Base-by-base conservation (phyloP, 2,888 invertebrate genomes). In the Morinoia aosen region DNA sequence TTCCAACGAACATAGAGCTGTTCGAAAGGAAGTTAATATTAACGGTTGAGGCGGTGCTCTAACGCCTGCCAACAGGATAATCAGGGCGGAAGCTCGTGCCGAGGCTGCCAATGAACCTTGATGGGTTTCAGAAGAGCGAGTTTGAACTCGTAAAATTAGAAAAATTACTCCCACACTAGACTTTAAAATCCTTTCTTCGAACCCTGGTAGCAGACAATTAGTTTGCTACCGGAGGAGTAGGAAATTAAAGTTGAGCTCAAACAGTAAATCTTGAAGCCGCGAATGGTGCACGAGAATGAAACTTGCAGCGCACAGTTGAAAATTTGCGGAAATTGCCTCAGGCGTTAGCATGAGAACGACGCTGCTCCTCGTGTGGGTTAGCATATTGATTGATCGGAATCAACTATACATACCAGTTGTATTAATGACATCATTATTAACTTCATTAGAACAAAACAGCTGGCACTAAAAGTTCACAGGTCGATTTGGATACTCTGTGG, bases 101-200 rank as follows among this genome's bases (percentile, higher is more conserved):
- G 33, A 76, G 76, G 76, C 76, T 76, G 76, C 33, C 76, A 33
- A 76, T 76, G 76, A 76, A 76, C 76, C 76, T 76, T 76, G 76
- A 76, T 76, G 25, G 76, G 76, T 76, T 76, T 76, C 76, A 76
- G 76, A 76, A 76, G 76, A 76, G 19, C 76, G 76, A 76, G 76
- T 76, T 76, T 3, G 76, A 76, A 76, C 76, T 76, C 76, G 76
- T 76, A 76, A 76, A 76, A 76, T 76, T 76, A 8, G 76, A 76
- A 76, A 76, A 76, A 76, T 76, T 1, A 76, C 10, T 76, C 76
- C 76, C 25, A 76, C 25, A 3, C 76, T 25, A 16, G 33, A 76
- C 76, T 33, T 76, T 76, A 76, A 76, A 19, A 76, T 76, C 76
- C 33, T 33, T 33, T 76, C 12, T 76, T 76, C 33, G 76, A 76